Evolutionary conservation across 1,140 invertebrate genomes (phyloP).

Genomic region (Teleopsis dalmanni): DNA sequence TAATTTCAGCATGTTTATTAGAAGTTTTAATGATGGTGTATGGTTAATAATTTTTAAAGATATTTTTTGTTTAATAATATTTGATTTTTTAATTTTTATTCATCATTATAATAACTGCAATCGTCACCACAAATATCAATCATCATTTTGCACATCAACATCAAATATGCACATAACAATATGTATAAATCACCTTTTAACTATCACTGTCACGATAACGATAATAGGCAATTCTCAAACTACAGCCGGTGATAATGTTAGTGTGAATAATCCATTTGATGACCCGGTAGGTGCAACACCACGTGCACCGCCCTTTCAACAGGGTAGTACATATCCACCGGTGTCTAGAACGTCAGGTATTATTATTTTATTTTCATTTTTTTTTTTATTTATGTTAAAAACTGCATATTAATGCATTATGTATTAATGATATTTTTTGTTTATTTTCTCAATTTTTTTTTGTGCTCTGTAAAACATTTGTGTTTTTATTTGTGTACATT

Average conservation of each 20-base stretch:
- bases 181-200: constrained; percentile 6
- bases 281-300: constrained; percentile 52
- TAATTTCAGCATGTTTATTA: too few relatives aligned
- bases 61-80: too few relatives aligned
- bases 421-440: too few relatives aligned
- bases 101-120: too few relatives aligned
- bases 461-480: neutral
- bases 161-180: neutral
- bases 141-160: too few relatives aligned
- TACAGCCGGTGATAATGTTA: constrained; percentile 59
- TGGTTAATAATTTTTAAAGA: too few relatives aligned
- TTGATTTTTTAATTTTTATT: too few relatives aligned
- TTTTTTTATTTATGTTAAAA: too few relatives aligned
- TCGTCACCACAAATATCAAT: too few relatives aligned
- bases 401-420: too few relatives aligned
- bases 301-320: constrained; percentile 41
- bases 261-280: constrained; percentile 75
- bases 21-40: too few relatives aligned
- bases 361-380: too few relatives aligned
- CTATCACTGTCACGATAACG: constrained; percentile 3
- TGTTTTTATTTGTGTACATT: neutral
- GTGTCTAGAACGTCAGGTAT: constrained; percentile 47
- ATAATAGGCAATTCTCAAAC: constrained; percentile 34
- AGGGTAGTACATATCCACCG: constrained; percentile 42
- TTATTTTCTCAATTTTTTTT: constrained; percentile 8